Evolutionary conservation across 2,113 vertebrate genomes (phyloP), one percentile per base, ranked within the genome.

Genomic region (Corydoras maculifer): DNA sequence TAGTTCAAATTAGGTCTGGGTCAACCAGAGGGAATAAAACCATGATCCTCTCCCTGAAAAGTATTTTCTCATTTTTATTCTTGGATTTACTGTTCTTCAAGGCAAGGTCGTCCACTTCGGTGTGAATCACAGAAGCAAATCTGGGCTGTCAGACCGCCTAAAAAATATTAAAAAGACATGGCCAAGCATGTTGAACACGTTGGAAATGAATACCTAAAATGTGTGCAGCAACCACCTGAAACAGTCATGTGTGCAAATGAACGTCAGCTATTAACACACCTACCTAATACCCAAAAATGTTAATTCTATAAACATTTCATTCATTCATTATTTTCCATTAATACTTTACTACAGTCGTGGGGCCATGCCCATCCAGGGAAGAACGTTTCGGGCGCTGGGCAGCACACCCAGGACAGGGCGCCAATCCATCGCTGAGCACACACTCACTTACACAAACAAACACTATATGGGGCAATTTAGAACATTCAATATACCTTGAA

Each of bases 81-180:
- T 57, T 32, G 32, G 70, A 48, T 63, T 55, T 58, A 58, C 70
- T 65, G 25, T 58, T 72, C 13, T 58, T 72, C 13, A 63, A 70
- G 60, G 53, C 50, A 30, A 58, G 60, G 70, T 14, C 62, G 58
- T 65, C 13, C 49, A 48, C 58, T 65, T n/a, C 43, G 50, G 25
- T 8, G 30, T 32, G 11, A 35, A 43, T 35, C 48, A 13, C 10
- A 54, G 31, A 59, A 58, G 54, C 18, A 50, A 18, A 72, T 10
- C 32, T 29, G 35, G 32, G 49, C 50, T 35, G 35, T 30, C 64
- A 31, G 48, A 4, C 7, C 1, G 35, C 35, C 35, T 2, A 43
- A 43, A 65, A 50, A 65, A 30, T 65, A 65, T 67, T 67, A 57
- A 55, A 18, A 12, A 57, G 30, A 35, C 65, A 8, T 35, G 65